These are phyloP conservation scores for Sepioteuthis lessoniana DNA, from an alignment of 2,888 invertebrate species.

Conservation along the genomic window DNA sequence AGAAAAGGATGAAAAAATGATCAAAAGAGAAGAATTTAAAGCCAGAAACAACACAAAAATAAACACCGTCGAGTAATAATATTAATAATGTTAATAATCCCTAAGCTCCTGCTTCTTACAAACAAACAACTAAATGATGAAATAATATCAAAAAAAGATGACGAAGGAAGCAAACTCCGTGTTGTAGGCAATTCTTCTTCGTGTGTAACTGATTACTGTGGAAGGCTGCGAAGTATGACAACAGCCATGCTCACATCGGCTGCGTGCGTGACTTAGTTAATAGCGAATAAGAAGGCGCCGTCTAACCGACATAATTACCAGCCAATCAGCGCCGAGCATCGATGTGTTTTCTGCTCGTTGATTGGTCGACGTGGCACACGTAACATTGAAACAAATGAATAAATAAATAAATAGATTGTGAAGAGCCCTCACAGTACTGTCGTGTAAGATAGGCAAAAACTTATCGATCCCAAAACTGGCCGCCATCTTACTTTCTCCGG, in stretches of 20 bases:
- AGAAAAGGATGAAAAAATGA: no score
- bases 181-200: neutral
- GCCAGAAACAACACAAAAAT: no score
- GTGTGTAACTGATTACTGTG: neutral
- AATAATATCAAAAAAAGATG: neutral
- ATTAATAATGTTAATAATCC: no score
- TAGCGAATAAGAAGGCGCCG: slow-evolving; percentile 33
- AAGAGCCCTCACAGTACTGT: slow-evolving; percentile 33
- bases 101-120: neutral
- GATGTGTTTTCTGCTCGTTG: neutral
- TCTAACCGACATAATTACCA: slow-evolving; percentile 33
- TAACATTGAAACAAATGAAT: neutral
- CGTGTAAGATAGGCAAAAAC: neutral
- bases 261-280: slow-evolving; percentile 11
- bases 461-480: neutral
- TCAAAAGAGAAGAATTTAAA: no score
- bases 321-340: slow-evolving; percentile 8
- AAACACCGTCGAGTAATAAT: no score
- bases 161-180: neutral
- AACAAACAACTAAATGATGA: neutral
- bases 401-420: neutral
- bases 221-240: no score
- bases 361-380: neutral
- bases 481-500: neutral
- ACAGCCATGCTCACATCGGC: neutral